Conservation (phyloP, 2,113 vertebrate species). For the Grallaria varia region DNA sequence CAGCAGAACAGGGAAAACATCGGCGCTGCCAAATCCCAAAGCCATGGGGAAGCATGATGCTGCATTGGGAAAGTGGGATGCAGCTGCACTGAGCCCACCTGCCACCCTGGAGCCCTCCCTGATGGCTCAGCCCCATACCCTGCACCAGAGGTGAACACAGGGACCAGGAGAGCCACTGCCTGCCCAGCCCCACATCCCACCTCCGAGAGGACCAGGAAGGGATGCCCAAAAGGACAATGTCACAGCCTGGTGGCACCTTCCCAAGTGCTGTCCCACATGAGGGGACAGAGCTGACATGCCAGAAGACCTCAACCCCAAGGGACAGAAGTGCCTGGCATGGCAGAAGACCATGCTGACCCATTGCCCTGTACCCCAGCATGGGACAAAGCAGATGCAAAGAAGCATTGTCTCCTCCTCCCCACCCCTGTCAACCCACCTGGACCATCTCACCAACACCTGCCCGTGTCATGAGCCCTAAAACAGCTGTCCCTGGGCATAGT, state of each 20-base stretch:
- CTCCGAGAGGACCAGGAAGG: background rate
- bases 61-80: fast-evolving
- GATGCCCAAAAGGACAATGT: background rate
- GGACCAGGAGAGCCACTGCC: background rate
- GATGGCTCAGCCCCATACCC: background rate
- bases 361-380: fast-evolving
- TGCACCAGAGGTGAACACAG: background rate
- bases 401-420: background rate
- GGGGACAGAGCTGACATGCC: fast-evolving
- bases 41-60: fast-evolving
- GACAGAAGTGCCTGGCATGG: fast-evolving
- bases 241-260: background rate
- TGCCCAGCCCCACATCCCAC: background rate
- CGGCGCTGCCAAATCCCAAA: background rate
- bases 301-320: background rate
- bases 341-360: background rate
- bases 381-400: background rate
- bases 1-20: background rate
- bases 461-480: fast-evolving
- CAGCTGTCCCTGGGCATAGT: background rate
- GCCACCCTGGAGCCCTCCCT: background rate
- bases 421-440: fast-evolving
- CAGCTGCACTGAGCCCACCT: background rate
- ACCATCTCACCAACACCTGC: background rate
- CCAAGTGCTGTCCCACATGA: background rate